phyloP scores from a whole-genome alignment of 2,113 vertebrate genomes.

The Crotophaga sulcirostris region DNA sequence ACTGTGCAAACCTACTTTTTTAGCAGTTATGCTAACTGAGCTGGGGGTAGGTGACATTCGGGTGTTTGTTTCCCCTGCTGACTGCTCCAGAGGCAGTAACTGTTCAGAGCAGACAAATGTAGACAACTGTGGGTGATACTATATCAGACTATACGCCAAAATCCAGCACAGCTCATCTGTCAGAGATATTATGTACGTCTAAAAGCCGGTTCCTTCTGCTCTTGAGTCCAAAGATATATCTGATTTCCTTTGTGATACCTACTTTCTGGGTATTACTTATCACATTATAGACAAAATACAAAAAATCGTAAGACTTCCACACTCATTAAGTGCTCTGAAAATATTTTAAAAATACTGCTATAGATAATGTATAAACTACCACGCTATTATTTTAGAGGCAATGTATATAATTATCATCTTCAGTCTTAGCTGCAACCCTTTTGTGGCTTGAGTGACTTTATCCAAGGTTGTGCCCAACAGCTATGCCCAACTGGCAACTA shows the following conservation, averaged over 20 bases:
- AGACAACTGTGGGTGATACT: neutral
- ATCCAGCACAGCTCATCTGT: neutral
- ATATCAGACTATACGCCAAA: neutral
- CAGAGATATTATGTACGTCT: neutral
- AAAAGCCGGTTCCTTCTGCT: neutral
- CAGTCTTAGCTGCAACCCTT: neutral
- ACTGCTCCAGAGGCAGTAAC: neutral
- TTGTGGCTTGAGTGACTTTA: neutral
- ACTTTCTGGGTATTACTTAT: neutral
- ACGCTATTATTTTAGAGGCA: neutral
- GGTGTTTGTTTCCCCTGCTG: neutral
- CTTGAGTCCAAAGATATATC: neutral
- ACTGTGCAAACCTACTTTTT: neutral
- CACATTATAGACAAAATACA: neutral
- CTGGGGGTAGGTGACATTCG: accelerated
- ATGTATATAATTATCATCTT: neutral
- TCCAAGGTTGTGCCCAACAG: neutral
- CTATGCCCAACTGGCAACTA: neutral
- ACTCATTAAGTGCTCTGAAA: neutral
- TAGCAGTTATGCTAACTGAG: neutral
- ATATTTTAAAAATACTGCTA: neutral
- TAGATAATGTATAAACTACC: neutral
- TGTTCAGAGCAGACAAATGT: neutral
- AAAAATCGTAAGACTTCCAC: neutral
- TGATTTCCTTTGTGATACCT: neutral